These are phyloP conservation scores for Erpobdella octoculata DNA, from an alignment of 2,888 invertebrate genomes.

Conservation along the genomic window DNA sequence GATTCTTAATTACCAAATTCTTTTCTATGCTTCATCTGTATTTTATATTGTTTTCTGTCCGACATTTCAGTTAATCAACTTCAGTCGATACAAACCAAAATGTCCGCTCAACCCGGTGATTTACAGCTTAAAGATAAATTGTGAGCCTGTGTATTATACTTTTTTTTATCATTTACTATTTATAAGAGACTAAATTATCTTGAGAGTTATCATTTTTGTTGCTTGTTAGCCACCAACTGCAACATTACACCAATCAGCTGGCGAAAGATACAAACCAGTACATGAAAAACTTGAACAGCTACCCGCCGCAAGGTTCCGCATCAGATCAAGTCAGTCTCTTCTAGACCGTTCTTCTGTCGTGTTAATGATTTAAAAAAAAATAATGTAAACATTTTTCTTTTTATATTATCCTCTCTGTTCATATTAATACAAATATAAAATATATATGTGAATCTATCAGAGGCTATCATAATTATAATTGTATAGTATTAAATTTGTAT, in stretches of 20 bases:
- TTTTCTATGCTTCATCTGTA: background rate
- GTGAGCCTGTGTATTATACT: constrained; percentile 39
- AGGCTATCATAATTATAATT: too few species aligned
- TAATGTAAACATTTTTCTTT: too few species aligned
- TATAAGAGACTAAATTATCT: background rate
- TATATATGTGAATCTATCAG: too few species aligned
- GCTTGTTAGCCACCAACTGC: constrained; percentile 74
- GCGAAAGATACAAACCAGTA: constrained; percentile 83
- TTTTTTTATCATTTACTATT: background rate
- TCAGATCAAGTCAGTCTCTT: constrained; percentile 43
- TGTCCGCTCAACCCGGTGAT: constrained; percentile 81
- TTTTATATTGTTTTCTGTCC: background rate
- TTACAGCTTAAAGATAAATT: constrained; percentile 74
- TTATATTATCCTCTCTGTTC: too few species aligned
- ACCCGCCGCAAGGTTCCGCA: constrained; percentile 41
- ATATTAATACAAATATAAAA: too few species aligned
- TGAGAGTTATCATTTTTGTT: background rate
- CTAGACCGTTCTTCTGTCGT: too few species aligned
- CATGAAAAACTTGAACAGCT: constrained; percentile 65
- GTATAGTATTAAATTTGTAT: too few species aligned
- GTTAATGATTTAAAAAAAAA: too few species aligned
- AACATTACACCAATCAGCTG: constrained; percentile 86
- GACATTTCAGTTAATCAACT: constrained; percentile 77
- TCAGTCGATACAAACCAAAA: constrained; percentile 85
- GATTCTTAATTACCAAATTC: constrained; percentile 44